These are phyloP conservation scores for Cydia strobilella DNA, from an alignment of 1,140 invertebrate genomes.

Conservation along the genomic window DNA sequence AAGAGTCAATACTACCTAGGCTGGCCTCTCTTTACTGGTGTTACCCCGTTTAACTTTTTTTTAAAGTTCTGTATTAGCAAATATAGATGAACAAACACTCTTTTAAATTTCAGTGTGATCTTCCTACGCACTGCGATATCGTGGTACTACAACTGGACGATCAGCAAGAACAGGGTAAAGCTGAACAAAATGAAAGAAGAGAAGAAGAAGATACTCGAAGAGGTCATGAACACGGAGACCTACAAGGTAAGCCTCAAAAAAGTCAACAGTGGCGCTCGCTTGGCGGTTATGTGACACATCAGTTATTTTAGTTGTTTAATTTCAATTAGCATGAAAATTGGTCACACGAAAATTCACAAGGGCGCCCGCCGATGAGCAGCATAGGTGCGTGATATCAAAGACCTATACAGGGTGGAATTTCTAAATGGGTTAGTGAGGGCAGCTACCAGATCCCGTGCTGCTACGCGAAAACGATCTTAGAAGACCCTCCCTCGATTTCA, in stretches of 20 bases:
- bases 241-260: slow-evolving; percentile 86
- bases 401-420: too few relatives aligned
- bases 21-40: slow-evolving; percentile 86
- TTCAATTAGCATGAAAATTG: too few relatives aligned
- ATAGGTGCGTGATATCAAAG: too few relatives aligned
- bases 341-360: too few relatives aligned
- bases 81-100: slow-evolving; percentile 74
- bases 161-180: slow-evolving; percentile 89
- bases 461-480: too few relatives aligned
- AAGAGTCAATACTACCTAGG: slow-evolving; percentile 79
- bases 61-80: background rate
- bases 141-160: slow-evolving; percentile 93
- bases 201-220: slow-evolving; percentile 94
- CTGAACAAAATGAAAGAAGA: slow-evolving; percentile 87
- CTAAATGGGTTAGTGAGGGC: too few relatives aligned
- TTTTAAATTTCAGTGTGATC: slow-evolving; percentile 85
- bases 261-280: too few relatives aligned
- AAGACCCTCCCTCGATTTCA: too few relatives aligned
- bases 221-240: slow-evolving; percentile 98
- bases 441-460: too few relatives aligned
- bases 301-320: too few relatives aligned
- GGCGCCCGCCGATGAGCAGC: too few relatives aligned
- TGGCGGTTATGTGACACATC: too few relatives aligned
- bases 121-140: slow-evolving; percentile 88
- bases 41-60: slow-evolving; percentile 80